Evolutionary conservation across 2,888 invertebrate genomes (phyloP).

Genomic region (Tetragonisca angustula): DNA sequence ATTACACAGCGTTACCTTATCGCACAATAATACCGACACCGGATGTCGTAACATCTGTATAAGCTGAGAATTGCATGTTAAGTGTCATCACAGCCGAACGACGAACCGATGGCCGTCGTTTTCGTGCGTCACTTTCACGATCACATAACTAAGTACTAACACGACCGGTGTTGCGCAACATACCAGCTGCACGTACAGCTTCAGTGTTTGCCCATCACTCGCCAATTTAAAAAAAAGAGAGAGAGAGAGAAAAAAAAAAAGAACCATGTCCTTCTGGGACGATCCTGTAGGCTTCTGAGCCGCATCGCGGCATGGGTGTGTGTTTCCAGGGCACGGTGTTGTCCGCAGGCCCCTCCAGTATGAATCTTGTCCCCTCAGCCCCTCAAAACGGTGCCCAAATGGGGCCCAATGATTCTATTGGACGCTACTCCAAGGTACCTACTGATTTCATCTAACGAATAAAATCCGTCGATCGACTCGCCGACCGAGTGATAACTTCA

Average conservation of each 20-base stretch:
- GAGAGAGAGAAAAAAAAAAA: neutral
- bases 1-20: conserved; percentile 16
- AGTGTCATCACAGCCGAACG: conserved; percentile 53
- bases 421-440: conserved; percentile 76
- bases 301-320: conserved; percentile 73
- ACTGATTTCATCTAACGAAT: conserved; percentile 68
- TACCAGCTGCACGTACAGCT: conserved; percentile 38
- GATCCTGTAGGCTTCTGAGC: conserved; percentile 69
- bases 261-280: conserved; percentile 45
- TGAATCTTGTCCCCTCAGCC: conserved; percentile 75
- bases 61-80: conserved; percentile 57
- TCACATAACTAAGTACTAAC: conserved; percentile 69
- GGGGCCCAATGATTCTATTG: conserved; percentile 75
- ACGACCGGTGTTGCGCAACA: conserved; percentile 44
- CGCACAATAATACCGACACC: conserved; percentile 35
- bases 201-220: conserved; percentile 44
- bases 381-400: conserved; percentile 73
- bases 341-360: conserved; percentile 74
- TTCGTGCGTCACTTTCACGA: conserved; percentile 55
- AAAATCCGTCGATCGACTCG: conserved; percentile 14
- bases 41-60: conserved; percentile 32
- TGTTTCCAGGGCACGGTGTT: conserved; percentile 76
- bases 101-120: conserved; percentile 21
- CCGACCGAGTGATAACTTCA: conserved; percentile 4
- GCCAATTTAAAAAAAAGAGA: conserved; percentile 2